Evolutionary conservation across 2,797 vertebrate species (phyloP).

Genomic region (Ptychobarbus kaznakovi): DNA sequence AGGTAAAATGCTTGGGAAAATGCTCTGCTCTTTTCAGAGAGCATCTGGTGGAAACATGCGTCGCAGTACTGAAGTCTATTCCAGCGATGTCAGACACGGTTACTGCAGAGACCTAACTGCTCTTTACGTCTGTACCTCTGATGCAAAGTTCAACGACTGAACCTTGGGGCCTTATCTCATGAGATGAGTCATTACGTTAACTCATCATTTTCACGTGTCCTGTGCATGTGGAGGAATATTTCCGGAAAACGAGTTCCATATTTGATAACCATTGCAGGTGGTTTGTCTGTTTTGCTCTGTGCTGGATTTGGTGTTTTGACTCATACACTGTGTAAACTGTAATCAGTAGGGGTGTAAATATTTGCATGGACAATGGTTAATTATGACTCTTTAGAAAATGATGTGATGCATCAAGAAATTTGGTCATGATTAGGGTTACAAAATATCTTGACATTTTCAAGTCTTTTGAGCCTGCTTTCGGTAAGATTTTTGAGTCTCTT

Average conservation of each 20-base stretch:
- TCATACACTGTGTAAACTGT: background rate
- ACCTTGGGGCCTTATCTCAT: conserved; percentile 6
- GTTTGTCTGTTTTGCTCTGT: conserved; percentile 11
- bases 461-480: background rate
- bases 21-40: conserved; percentile 59
- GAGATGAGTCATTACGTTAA: conserved; percentile 9
- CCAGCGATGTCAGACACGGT: conserved; percentile 64
- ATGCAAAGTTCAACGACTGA: background rate
- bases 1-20: conserved; percentile 66
- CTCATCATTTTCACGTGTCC: background rate
- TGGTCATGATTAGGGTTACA: background rate
- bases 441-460: background rate
- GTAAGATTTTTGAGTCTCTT: background rate
- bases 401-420: background rate
- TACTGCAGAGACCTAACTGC: conserved; percentile 64
- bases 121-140: conserved; percentile 47
- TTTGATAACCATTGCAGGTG: conserved; percentile 7
- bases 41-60: conserved; percentile 72
- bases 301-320: conserved; percentile 16
- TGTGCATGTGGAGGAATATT: background rate
- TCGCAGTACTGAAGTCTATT: conserved; percentile 59
- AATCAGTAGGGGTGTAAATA: background rate
- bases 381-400: background rate
- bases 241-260: background rate
- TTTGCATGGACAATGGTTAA: conserved; percentile 13